Evolutionary conservation across 2,113 vertebrate species (phyloP).

Genomic region (Oxyura jamaicensis): DNA sequence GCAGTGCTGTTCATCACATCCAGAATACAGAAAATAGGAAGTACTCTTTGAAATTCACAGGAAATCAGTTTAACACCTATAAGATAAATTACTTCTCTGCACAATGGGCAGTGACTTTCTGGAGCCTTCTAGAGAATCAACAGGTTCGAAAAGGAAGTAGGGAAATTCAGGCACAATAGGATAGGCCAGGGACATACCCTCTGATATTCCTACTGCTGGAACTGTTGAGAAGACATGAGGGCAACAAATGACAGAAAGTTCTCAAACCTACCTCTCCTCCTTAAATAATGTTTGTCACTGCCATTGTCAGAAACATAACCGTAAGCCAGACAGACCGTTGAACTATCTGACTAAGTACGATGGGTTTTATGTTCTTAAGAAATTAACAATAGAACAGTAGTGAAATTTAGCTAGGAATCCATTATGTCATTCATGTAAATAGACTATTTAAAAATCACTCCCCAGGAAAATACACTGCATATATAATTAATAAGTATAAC

Average conservation of each 20-base stretch:
- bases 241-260: not conserved
- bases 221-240: not conserved
- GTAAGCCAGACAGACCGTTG: not conserved
- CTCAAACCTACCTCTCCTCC: not conserved
- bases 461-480: not conserved
- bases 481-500: not conserved
- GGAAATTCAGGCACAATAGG: not conserved
- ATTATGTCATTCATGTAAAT: not conserved
- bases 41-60: not conserved
- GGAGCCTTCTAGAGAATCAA: not conserved
- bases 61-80: not conserved
- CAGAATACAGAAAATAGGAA: not conserved
- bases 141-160: not conserved
- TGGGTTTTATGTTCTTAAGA: not conserved
- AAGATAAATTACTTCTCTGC: not conserved
- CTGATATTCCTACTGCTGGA: not conserved
- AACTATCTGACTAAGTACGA: not conserved
- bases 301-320: not conserved
- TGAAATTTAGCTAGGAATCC: not conserved
- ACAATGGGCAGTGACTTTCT: not conserved
- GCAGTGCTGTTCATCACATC: not conserved
- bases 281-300: not conserved
- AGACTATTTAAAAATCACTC: not conserved
- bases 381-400: not conserved
- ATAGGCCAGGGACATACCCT: not conserved